These are phyloP conservation scores for Peromyscus nudipes DNA, from an alignment of 2,797 vertebrate species.

Conservation along the genomic window DNA sequence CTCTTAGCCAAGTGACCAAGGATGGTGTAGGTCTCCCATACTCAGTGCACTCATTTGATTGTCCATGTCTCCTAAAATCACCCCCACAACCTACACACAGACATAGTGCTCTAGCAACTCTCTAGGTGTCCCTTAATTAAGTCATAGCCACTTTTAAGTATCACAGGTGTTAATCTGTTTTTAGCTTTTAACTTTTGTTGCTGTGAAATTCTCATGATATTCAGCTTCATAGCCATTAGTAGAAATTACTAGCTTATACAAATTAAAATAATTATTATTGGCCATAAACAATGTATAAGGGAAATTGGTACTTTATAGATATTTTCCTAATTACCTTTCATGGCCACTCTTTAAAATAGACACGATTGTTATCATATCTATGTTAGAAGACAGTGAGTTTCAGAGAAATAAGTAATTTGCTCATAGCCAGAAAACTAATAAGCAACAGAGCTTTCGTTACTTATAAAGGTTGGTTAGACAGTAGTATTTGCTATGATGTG, in stretches of 20 bases:
- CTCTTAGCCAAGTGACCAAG: neutral
- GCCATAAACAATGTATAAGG: neutral
- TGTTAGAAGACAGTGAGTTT: slow-evolving; percentile 3
- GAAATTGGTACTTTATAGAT: neutral
- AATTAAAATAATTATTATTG: neutral
- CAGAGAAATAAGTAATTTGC: neutral
- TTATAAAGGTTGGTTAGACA: neutral
- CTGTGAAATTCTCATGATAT: neutral
- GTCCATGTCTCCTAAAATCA: neutral
- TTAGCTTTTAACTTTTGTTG: neutral
- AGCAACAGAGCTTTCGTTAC: neutral
- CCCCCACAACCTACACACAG: neutral
- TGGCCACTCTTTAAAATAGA: neutral
- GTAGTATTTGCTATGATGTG: neutral
- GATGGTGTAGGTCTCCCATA: too few species aligned
- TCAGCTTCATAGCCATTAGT: neutral
- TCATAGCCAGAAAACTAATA: neutral
- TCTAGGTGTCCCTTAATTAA: neutral
- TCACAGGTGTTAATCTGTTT: neutral
- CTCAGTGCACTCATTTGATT: neutral
- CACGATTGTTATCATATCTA: neutral
- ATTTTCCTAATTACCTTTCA: slow-evolving; percentile 23
- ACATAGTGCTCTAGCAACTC: neutral
- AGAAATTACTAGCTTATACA: neutral
- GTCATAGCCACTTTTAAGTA: neutral